Percentiles rank a stretch among this genome's conserved stretches.
These are phyloP conservation scores for Drosophila phalerata DNA, from an alignment of 2,888 invertebrate genomes.

Conservation along the genomic window DNA sequence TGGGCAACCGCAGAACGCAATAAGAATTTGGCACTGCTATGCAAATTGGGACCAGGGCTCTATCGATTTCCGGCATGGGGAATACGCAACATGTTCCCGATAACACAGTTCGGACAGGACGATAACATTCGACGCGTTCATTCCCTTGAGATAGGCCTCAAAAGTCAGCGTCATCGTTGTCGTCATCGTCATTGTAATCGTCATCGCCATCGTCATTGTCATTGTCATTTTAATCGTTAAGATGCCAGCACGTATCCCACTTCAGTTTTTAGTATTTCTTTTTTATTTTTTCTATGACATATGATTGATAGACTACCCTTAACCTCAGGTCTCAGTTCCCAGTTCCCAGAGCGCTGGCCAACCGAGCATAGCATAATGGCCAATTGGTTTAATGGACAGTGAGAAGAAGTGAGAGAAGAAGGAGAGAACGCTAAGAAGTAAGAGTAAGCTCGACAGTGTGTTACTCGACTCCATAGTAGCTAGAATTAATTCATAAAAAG, in stretches of 20 bases:
- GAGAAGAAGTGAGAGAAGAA: not conserved
- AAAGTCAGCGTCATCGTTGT: not conserved
- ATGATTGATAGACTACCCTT: constrained; percentile 52
- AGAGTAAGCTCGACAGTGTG: not conserved
- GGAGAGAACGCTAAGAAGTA: not conserved
- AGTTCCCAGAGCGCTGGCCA: constrained; percentile 18
- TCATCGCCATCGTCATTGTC: constrained; percentile 9
- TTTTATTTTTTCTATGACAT: constrained; percentile 37
- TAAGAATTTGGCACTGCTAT: constrained; percentile 27
- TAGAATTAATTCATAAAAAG: not conserved
- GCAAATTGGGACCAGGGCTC: constrained; percentile 28
- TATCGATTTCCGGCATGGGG: constrained; percentile 8
- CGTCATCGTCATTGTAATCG: not conserved
- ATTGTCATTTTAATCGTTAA: constrained; percentile 16
- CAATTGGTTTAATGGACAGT: constrained; percentile 52
- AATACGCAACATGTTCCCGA: constrained; percentile 4
- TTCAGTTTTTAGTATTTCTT: not conserved
- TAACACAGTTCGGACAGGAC: constrained; percentile 7
- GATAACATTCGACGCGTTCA: constrained; percentile 14
- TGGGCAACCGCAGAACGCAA: constrained; percentile 33
- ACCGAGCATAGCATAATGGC: constrained; percentile 53
- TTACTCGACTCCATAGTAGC: not conserved
- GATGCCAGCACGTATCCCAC: constrained; percentile 23
- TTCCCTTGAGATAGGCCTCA: not conserved
- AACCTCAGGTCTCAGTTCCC: constrained; percentile 10